These are phyloP conservation scores for Tapera naevia DNA, from an alignment of 2,797 vertebrate genomes.

Conservation along the genomic window DNA sequence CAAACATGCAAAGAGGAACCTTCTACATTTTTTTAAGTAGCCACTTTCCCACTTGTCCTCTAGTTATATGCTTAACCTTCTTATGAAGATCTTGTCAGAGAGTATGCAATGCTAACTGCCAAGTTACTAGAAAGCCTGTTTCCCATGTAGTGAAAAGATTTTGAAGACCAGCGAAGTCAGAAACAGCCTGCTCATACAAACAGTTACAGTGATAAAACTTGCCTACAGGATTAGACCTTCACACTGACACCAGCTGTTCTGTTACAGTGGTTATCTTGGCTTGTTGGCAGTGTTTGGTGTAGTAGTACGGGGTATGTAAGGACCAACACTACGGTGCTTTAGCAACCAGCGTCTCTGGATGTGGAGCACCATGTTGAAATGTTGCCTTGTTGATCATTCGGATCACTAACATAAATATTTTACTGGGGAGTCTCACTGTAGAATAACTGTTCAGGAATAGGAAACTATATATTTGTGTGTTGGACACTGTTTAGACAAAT, in stretches of 20 bases:
- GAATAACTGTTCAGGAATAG: not conserved
- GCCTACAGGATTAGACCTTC: not conserved
- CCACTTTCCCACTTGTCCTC: not conserved
- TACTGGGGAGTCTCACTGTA: not conserved
- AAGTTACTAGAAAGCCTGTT: not conserved
- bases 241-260: not conserved
- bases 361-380: not conserved
- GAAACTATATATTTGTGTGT: conserved; percentile 30
- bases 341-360: not conserved
- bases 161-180: not conserved
- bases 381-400: not conserved
- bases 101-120: not conserved
- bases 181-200: not conserved
- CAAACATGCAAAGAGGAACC: not conserved
- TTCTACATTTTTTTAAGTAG: not conserved
- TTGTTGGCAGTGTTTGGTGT: not conserved
- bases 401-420: conserved; percentile 35
- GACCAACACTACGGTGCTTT: not conserved
- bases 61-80: not conserved
- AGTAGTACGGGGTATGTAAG: not conserved
- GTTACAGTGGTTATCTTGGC: not conserved
- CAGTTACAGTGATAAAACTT: not conserved
- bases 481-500: conserved; percentile 24
- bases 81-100: not conserved
- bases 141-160: not conserved